A percentile compares a stretch with the other conserved stretches of the same genome.
phyloP scores from a whole-genome alignment of 2,888 invertebrate genomes.

The Coenonympha arcania region DNA sequence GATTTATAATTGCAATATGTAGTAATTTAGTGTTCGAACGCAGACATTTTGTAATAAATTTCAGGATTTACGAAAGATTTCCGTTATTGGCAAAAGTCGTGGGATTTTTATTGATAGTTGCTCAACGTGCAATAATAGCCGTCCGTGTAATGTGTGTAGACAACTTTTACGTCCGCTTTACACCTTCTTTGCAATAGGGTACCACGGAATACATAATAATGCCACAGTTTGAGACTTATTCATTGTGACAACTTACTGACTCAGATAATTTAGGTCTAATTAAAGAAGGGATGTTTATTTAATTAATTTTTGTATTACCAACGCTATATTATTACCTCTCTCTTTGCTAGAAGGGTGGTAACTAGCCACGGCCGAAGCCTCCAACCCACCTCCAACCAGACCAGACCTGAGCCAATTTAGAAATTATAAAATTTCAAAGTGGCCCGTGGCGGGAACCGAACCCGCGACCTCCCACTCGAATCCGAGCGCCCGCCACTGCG shows the following conservation, averaged over 20 bases:
- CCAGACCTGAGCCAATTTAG: too few species aligned
- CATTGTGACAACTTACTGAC: not conserved
- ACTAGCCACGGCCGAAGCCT: too few species aligned
- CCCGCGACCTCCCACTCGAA: too few species aligned
- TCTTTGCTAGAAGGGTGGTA: too few species aligned
- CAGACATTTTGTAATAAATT: constrained; percentile 4
- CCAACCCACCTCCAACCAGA: too few species aligned
- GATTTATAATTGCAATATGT: not conserved
- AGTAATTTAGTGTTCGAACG: constrained; percentile 1
- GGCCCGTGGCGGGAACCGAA: too few species aligned
- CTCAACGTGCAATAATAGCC: constrained; percentile 4
- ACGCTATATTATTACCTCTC: too few species aligned
- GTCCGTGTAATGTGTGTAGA: not conserved
- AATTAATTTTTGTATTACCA: too few species aligned
- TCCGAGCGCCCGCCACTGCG: too few species aligned
- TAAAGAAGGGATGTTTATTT: too few species aligned
- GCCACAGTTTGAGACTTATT: not conserved
- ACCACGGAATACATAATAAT: not conserved
- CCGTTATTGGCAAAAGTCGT: constrained; percentile 19
- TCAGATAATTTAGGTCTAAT: too few species aligned
- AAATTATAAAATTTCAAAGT: too few species aligned
- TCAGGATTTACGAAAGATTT: constrained; percentile 19
- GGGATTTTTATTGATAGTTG: constrained; percentile 19
- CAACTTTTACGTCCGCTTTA: constrained; percentile 11
- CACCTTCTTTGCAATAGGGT: not conserved